phyloP scores from a whole-genome alignment of 2,888 invertebrate genomes.

The Drosophila meridionalis region DNA sequence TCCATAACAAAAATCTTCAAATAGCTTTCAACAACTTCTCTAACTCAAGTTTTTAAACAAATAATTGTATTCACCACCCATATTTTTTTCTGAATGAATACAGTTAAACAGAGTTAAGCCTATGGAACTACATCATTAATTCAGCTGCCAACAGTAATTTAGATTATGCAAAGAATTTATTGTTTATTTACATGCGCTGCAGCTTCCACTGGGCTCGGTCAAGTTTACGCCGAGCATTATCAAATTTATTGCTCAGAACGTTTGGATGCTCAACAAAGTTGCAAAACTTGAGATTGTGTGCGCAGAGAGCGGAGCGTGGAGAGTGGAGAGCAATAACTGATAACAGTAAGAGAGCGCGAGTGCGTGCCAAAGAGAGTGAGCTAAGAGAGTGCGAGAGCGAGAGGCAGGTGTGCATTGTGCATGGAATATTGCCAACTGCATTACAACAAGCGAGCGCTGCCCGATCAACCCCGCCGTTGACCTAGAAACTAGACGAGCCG shows the following conservation, averaged over 20 bases:
- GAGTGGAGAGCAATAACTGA: conserved; percentile 9
- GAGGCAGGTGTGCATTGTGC: conserved; percentile 12
- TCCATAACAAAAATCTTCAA: too few species aligned
- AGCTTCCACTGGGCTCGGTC: background rate
- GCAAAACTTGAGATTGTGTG: conserved; percentile 6
- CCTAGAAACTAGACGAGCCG: background rate
- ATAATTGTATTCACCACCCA: background rate
- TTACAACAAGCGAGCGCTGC: conserved; percentile 5
- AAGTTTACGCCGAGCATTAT: conserved; percentile 6
- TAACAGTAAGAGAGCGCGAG: background rate
- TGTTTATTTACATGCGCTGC: background rate
- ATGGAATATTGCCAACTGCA: conserved; percentile 44
- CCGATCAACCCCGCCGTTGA: background rate
- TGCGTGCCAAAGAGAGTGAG: background rate
- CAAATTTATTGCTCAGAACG: conserved; percentile 19
- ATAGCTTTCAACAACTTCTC: background rate
- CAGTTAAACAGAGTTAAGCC: background rate
- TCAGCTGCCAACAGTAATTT: conserved; percentile 3
- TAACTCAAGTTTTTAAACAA: background rate
- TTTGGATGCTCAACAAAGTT: conserved; percentile 29
- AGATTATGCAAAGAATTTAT: conserved; percentile 1
- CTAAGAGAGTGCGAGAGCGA: background rate
- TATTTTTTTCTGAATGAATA: background rate
- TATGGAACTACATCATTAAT: background rate
- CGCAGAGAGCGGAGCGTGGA: background rate